phyloP scores from a whole-genome alignment of 2,113 vertebrate species.

The Corythaeola cristata region DNA sequence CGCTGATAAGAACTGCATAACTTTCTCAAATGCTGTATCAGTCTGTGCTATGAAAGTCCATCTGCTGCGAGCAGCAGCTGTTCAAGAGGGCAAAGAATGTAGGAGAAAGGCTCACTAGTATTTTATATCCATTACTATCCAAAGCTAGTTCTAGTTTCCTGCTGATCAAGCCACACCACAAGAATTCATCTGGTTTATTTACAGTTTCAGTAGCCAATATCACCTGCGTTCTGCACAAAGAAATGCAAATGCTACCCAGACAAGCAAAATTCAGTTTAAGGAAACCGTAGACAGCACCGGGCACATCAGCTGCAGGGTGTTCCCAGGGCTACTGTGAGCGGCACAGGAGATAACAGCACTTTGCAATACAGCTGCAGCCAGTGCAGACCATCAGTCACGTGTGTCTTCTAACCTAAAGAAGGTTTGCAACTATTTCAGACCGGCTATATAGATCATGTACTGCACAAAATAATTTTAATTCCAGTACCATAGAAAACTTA shows the following conservation, averaged over 20 bases:
- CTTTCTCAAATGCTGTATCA: background rate
- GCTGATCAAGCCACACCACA: background rate
- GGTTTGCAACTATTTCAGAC: background rate
- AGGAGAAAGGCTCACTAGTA: background rate
- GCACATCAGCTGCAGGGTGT: background rate
- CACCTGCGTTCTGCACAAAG: background rate
- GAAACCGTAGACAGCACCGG: background rate
- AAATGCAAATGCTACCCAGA: background rate
- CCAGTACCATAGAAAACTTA: background rate
- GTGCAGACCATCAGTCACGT: background rate
- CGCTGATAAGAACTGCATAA: background rate
- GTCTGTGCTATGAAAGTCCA: background rate
- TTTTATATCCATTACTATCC: background rate
- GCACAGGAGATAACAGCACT: background rate
- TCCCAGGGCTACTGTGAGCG: background rate
- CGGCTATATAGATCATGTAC: background rate
- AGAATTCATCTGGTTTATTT: conserved; percentile 40
- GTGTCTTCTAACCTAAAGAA: background rate
- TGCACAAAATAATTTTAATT: background rate
- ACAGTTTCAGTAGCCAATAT: conserved; percentile 17
- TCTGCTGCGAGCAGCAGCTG: conserved; percentile 33
- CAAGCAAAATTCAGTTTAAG: background rate
- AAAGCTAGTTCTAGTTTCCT: background rate
- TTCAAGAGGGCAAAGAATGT: background rate
- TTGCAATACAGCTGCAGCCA: background rate